Percentiles rank a stretch among this genome's conserved stretches.
These are phyloP conservation scores for Perdita meconis DNA, from an alignment of 2,888 invertebrate genomes.

Conservation along the genomic window DNA sequence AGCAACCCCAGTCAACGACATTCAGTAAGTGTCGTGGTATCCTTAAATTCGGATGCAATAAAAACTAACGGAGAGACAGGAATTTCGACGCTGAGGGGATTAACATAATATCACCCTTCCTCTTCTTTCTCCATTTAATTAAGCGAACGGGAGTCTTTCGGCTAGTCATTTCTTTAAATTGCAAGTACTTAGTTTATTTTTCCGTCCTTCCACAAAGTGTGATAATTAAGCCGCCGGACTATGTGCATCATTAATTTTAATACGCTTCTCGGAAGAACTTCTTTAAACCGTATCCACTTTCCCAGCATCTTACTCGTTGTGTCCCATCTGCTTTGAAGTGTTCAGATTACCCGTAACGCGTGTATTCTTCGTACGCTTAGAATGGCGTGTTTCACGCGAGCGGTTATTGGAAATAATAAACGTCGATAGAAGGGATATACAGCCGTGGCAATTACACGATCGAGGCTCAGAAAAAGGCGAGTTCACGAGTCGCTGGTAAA, in stretches of 20 bases:
- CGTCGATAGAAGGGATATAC: constrained; percentile 55
- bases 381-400: constrained; percentile 6
- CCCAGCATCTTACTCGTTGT: not conserved
- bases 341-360: too few species aligned
- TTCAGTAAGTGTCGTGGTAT: constrained; percentile 5
- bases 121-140: not conserved
- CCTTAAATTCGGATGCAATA: not conserved
- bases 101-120: not conserved
- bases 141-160: not conserved
- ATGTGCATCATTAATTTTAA: too few species aligned
- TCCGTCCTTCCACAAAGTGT: not conserved
- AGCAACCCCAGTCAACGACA: not conserved
- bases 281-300: not conserved
- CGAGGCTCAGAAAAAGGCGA: constrained; percentile 41
- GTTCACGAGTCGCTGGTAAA: constrained; percentile 75
- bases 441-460: constrained; percentile 58
- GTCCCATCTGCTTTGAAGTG: too few species aligned
- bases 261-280: not conserved
- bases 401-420: constrained; percentile 59
- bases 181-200: too few species aligned
- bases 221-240: not conserved
- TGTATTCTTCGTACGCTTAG: not conserved
- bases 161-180: not conserved
- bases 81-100: not conserved
- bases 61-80: not conserved